These are phyloP conservation scores for Sarcophaga rosellei DNA, from an alignment of 2,888 invertebrate species.

Conservation along the genomic window DNA sequence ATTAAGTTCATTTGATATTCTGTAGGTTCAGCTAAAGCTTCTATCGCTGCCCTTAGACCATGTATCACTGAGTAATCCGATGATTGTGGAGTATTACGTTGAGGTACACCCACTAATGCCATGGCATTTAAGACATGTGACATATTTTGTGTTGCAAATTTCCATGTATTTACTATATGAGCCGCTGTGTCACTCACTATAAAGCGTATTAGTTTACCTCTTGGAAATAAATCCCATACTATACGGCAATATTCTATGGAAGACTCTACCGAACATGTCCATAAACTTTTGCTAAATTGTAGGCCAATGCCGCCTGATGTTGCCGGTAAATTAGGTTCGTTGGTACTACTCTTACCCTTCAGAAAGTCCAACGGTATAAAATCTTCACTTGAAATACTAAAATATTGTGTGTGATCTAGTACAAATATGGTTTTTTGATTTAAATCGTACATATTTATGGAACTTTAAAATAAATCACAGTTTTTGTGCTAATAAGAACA, in stretches of 20 bases:
- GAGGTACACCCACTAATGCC: constrained; percentile 90
- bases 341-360: constrained; percentile 81
- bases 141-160: constrained; percentile 90
- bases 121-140: constrained; percentile 93
- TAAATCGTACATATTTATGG: constrained; percentile 78
- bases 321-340: not conserved
- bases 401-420: constrained; percentile 95
- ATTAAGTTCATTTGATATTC: constrained; percentile 85
- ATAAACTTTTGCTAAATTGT: constrained; percentile 94
- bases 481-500: not conserved
- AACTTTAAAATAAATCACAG: not conserved
- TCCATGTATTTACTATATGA: constrained; percentile 93
- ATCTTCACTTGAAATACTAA: constrained; percentile 85
- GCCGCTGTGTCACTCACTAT: constrained; percentile 93
- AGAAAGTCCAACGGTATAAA: constrained; percentile 79
- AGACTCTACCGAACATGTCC: constrained; percentile 98
- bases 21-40: constrained; percentile 91
- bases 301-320: constrained; percentile 83
- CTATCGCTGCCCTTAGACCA: constrained; percentile 92
- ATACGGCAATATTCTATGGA: constrained; percentile 98
- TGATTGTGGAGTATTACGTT: constrained; percentile 83
- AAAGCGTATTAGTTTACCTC: constrained; percentile 92
- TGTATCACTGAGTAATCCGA: constrained; percentile 88
- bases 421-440: constrained; percentile 98
- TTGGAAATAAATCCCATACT: constrained; percentile 98